Percentiles rank a stretch among this genome's conserved stretches.
phyloP scores from a whole-genome alignment of 2,888 invertebrate genomes.

The Hydrotaea diabolus region DNA sequence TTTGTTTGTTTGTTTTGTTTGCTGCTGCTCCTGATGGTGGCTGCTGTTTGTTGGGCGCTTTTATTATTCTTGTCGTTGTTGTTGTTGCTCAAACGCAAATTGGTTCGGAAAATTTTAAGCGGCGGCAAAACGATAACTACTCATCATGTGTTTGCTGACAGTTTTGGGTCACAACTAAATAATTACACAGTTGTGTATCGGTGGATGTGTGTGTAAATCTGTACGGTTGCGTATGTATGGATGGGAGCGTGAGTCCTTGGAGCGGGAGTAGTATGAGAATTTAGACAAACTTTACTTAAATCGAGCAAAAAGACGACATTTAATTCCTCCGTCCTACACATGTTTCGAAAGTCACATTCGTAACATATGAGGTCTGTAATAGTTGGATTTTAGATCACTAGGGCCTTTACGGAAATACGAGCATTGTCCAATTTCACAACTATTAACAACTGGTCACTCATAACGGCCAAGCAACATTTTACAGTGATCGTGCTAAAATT shows the following conservation, averaged over 20 bases:
- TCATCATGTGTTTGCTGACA: conserved; percentile 63
- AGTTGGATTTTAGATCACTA: no score
- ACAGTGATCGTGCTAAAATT: no score
- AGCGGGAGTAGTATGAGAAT: no score
- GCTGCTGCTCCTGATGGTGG: conserved; percentile 4
- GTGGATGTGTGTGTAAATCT: neutral
- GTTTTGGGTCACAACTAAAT: conserved; percentile 67
- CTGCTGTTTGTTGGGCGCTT: conserved; percentile 9
- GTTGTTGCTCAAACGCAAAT: conserved; percentile 46
- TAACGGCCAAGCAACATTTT: no score
- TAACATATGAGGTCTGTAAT: no score
- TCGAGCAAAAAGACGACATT: no score
- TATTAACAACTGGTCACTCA: no score
- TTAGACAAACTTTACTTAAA: no score
- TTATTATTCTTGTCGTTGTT: conserved; percentile 19
- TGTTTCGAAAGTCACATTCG: no score
- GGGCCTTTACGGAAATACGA: no score
- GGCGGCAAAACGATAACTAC: conserved; percentile 57
- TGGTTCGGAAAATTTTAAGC: conserved; percentile 52
- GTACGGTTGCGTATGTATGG: conserved; percentile 40
- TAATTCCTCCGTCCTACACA: no score
- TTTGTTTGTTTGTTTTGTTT: conserved; percentile 4
- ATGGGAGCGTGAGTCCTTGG: neutral
- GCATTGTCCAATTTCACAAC: no score
- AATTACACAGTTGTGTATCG: conserved; percentile 55